Evolutionary conservation across 2,113 vertebrate species (phyloP).

Genomic region (Leptocoma aspasia): DNA sequence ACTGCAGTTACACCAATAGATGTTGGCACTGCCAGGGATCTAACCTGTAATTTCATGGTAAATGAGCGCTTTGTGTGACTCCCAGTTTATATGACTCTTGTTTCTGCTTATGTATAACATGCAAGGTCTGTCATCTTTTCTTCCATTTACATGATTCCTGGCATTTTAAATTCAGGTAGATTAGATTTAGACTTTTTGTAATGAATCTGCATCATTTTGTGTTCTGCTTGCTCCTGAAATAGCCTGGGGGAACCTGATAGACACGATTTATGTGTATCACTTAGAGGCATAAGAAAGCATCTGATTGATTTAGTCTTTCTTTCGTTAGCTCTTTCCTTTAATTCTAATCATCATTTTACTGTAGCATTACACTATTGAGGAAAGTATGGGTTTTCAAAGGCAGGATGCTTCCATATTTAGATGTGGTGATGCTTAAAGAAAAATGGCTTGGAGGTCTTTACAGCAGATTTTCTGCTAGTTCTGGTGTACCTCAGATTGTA

Average conservation of each 20-base stretch:
- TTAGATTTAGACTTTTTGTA: slow-evolving; percentile 43
- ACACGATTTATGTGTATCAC: background rate
- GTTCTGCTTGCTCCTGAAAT: slow-evolving; percentile 1
- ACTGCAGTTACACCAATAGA: background rate
- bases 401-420: background rate
- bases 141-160: background rate
- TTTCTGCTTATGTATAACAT: background rate
- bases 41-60: background rate
- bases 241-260: slow-evolving; percentile 14
- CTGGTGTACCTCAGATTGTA: background rate
- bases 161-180: slow-evolving; percentile 32
- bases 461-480: background rate
- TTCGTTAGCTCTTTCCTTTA: slow-evolving; percentile 22
- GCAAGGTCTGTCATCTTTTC: background rate
- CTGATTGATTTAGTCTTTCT: background rate
- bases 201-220: slow-evolving; percentile 35
- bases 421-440: background rate
- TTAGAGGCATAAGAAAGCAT: slow-evolving; percentile 10
- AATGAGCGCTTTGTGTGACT: background rate
- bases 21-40: background rate
- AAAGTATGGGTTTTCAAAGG: background rate
- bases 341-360: background rate
- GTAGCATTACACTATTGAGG: background rate
- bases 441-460: background rate
- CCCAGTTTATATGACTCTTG: background rate